Conservation (phyloP, 2,888 invertebrate genomes). For the Cataglyphis cursor region DNA sequence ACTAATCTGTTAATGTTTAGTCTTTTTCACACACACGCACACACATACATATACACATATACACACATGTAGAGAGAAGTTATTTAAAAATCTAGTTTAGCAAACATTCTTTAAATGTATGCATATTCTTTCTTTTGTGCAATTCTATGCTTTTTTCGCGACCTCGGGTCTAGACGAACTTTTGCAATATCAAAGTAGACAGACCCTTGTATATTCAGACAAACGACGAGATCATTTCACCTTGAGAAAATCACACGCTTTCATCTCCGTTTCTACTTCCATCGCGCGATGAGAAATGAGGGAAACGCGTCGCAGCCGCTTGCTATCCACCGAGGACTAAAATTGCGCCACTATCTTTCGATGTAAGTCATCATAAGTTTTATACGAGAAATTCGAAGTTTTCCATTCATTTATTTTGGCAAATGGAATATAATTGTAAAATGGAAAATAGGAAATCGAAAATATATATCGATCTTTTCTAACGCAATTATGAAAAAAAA, state of each 20-base stretch:
- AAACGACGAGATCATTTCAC: slow-evolving; percentile 47
- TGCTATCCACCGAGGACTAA: slow-evolving; percentile 13
- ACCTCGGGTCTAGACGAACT: slow-evolving; percentile 78
- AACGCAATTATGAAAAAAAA: not conserved
- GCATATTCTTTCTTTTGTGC: not conserved
- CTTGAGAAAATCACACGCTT: slow-evolving; percentile 54
- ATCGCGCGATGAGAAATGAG: slow-evolving; percentile 60
- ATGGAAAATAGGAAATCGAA: not conserved
- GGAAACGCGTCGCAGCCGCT: slow-evolving; percentile 25
- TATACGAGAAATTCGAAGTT: not conserved
- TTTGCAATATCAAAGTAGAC: slow-evolving; percentile 76
- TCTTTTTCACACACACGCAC: slow-evolving; percentile 4
- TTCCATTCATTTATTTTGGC: not conserved
- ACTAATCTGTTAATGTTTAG: slow-evolving; percentile 4
- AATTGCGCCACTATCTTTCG: slow-evolving; percentile 37
- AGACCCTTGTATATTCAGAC: slow-evolving; percentile 41
- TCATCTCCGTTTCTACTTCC: slow-evolving; percentile 50
- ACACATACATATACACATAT: not conserved
- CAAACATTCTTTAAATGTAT: slow-evolving; percentile 26
- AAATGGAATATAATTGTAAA: not conserved
- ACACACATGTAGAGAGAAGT: no score
- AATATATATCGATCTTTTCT: not conserved
- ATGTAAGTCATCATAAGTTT: slow-evolving; percentile 26
- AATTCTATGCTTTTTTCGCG: slow-evolving; percentile 39
- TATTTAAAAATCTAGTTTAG: slow-evolving; percentile 49